phyloP scores from a whole-genome alignment of 2,797 vertebrate species.

The Cossypha heuglini region DNA sequence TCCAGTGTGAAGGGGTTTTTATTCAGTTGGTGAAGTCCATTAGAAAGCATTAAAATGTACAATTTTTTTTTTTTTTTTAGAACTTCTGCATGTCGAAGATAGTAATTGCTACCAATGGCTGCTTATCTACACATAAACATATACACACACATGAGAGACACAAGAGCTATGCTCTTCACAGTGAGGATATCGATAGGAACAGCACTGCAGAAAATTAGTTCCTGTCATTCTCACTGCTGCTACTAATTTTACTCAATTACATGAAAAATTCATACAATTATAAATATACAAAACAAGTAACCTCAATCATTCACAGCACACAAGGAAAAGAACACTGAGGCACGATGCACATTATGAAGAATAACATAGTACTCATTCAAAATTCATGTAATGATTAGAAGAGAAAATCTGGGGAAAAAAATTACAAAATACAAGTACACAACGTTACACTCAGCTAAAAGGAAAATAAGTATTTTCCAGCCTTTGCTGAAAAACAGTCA shows the following conservation, averaged over 20 bases:
- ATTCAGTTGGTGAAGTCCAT: background rate
- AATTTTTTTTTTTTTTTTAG: background rate
- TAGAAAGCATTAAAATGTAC: background rate
- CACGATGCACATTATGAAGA: rapidly evolving
- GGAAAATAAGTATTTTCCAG: background rate
- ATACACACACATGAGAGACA: background rate
- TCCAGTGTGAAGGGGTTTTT: background rate
- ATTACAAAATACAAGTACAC: background rate
- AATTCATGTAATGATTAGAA: background rate
- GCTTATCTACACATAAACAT: background rate
- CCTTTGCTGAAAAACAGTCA: background rate
- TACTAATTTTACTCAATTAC: background rate
- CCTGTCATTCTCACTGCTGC: background rate
- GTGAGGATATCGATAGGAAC: background rate
- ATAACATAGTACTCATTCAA: background rate
- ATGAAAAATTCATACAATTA: background rate
- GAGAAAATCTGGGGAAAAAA: background rate
- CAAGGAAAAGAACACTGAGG: background rate
- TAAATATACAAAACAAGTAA: background rate
- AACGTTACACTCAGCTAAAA: background rate
- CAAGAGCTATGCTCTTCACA: background rate
- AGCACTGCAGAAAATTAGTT: background rate
- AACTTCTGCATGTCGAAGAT: background rate
- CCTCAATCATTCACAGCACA: background rate
- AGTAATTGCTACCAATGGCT: background rate